Evolutionary conservation across 2,888 invertebrate genomes (phyloP).

Genomic region (Stegana nigrithorax): DNA sequence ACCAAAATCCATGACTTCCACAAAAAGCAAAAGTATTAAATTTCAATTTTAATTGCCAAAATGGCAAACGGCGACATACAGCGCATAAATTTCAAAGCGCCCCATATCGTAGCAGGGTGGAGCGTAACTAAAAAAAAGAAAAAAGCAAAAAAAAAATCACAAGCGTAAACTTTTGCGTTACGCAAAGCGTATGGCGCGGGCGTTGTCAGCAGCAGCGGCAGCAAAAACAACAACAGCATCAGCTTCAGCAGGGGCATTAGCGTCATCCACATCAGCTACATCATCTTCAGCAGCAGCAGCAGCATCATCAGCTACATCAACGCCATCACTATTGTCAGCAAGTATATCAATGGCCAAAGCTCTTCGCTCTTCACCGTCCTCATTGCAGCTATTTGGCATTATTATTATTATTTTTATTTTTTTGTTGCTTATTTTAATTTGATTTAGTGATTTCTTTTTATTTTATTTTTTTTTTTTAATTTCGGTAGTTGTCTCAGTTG

Average conservation of each 20-base stretch:
- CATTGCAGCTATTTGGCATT: no score
- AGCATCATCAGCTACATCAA: neutral
- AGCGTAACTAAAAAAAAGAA: no score
- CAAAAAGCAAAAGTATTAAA: conserved; percentile 57
- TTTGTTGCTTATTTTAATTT: neutral
- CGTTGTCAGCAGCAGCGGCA: conserved; percentile 45
- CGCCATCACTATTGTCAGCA: neutral
- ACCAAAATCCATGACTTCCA: neutral
- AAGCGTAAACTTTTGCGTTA: no score
- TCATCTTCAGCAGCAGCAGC: conserved; percentile 42
- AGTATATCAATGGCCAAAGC: neutral
- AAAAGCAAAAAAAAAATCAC: no score
- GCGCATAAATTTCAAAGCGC: conserved; percentile 53
- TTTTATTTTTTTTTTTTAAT: neutral
- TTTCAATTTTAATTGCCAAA: conserved; percentile 64
- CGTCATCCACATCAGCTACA: no score
- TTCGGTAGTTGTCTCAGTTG: conserved; percentile 48
- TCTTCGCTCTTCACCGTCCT: neutral
- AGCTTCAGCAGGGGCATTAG: no score
- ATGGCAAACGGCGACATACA: conserved; percentile 31
- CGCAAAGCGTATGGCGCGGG: conserved; percentile 28
- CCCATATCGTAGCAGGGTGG: no score
- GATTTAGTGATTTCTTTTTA: neutral
- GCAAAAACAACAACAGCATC: neutral
- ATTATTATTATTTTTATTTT: no score